Percentiles rank a stretch among this genome's conserved stretches.
Evolutionary conservation across 2,797 vertebrate species (phyloP).

Genomic region (Peromyscus nudipes): DNA sequence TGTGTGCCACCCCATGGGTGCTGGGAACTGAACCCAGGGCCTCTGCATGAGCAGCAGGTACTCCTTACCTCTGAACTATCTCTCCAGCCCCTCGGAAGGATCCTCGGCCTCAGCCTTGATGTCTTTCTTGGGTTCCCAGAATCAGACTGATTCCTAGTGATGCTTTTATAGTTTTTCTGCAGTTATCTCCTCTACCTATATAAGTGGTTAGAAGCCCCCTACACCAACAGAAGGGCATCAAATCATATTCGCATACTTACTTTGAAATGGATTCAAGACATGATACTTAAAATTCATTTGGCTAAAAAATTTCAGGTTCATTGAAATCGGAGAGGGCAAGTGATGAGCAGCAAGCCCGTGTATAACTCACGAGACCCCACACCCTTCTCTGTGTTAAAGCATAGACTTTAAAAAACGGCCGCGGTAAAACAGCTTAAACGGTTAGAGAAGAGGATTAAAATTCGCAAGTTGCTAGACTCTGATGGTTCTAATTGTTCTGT

Average conservation of each 20-base stretch:
- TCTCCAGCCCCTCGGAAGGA: neutral
- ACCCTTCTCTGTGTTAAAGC: neutral
- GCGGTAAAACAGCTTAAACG: slow-evolving; percentile 7
- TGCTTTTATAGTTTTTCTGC: neutral
- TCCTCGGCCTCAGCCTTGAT: neutral
- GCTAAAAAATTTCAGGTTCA: slow-evolving; percentile 10
- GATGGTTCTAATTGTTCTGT: slow-evolving; percentile 69
- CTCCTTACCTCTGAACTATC: no score
- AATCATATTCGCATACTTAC: neutral
- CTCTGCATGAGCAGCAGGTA: neutral
- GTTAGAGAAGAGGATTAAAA: slow-evolving; percentile 71
- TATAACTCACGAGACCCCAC: neutral
- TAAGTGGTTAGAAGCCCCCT: neutral
- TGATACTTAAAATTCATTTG: slow-evolving; percentile 32
- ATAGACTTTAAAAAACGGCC: slow-evolving; percentile 24
- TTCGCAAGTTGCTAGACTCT: slow-evolving; percentile 58
- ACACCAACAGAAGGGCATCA: neutral
- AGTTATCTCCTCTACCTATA: neutral
- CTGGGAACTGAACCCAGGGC: no score
- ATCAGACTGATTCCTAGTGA: neutral
- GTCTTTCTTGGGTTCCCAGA: neutral
- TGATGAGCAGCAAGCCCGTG: neutral
- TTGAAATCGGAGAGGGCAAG: neutral
- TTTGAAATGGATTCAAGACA: slow-evolving; percentile 30
- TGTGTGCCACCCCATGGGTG: neutral